A percentile compares a stretch with the other conserved stretches of the same genome.
These are phyloP conservation scores for Pogonocherus hispidulus DNA, from an alignment of 2,888 invertebrate genomes.

Conservation along the genomic window DNA sequence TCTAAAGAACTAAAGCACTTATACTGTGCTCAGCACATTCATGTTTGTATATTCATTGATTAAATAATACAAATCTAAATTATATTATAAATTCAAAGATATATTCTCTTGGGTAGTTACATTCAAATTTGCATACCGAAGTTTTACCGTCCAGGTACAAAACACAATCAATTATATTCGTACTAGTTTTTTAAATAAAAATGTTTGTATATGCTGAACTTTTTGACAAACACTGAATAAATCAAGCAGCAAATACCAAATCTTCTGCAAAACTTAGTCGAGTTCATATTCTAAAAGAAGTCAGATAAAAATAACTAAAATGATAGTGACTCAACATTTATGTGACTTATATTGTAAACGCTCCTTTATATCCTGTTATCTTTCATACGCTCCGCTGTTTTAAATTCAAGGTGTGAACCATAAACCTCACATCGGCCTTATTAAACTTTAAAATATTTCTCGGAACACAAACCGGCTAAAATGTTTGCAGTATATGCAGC, in stretches of 20 bases:
- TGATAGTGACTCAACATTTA: not conserved
- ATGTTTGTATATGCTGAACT: too few species aligned
- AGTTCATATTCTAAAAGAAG: not conserved
- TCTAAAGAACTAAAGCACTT: too few species aligned
- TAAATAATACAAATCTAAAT: too few species aligned
- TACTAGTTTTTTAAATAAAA: too few species aligned
- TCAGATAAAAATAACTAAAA: not conserved
- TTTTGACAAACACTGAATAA: too few species aligned
- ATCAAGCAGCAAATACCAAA: not conserved
- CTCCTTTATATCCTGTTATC: conserved; percentile 24
- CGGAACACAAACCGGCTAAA: conserved; percentile 38
- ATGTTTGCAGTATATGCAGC: conserved; percentile 42
- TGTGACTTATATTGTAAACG: not conserved
- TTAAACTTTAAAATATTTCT: conserved; percentile 49
- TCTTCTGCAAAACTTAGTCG: not conserved
- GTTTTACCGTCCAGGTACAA: too few species aligned
- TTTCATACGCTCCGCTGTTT: conserved; percentile 30
- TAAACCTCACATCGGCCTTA: conserved; percentile 44
- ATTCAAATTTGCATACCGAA: too few species aligned
- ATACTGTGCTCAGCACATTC: too few species aligned
- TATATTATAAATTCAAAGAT: too few species aligned
- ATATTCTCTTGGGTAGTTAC: too few species aligned
- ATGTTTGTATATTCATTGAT: too few species aligned
- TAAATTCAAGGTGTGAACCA: conserved; percentile 49
- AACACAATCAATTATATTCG: too few species aligned